Base-by-base conservation (phyloP, 64 coral and sea anemone genomes). In the Acropora tenuis region DNA sequence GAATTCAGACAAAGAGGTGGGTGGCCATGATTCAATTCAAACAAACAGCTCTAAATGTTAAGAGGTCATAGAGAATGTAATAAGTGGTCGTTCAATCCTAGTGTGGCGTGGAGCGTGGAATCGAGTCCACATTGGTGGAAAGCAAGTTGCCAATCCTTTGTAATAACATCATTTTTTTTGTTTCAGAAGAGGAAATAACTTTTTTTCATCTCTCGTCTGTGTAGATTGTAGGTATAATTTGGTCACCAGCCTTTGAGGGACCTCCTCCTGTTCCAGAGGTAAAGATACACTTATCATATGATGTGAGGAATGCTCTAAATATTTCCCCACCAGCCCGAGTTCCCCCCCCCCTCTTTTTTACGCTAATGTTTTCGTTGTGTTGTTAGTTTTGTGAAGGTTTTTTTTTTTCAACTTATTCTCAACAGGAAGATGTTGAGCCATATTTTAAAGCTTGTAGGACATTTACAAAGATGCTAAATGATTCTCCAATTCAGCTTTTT, bases 181-280 rank as follows among this genome's bases (percentile, higher is more conserved):
- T 68, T 57, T 11, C 18, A 55, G 6, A 55, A 10, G 52, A 55
- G 10, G 10, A 5, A 5, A 7, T 77, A 9, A 41, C 9, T 41
- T 79, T 41, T 57, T 58, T 47, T 79, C 47, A 50, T 48, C 18
- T 78, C 3, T 50, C 2, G 50, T 30, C 30, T 76, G 71, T 79
- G 11, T 84, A 97, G 95, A 91, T 97, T 84, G 88, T 97, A 6
- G 78, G 82, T 59, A 77, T 97, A 9, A 97, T 78, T n/a, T 97
- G 95, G 95, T 88, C 95, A 8, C 95, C 95, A 41, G 53, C 95
- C 8, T 97, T 97, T 91, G 95, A 97, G 67, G 95, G 95, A 5
- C 75, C 95, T 10, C 77, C 94, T 5, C 88, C 58, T 66, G 95
- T 94, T 17, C 77, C 82, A 19, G 95, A 97, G 95, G 95, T 97